phyloP scores from a whole-genome alignment of 2,888 invertebrate genomes.

The Crocallis elinguaria region DNA sequence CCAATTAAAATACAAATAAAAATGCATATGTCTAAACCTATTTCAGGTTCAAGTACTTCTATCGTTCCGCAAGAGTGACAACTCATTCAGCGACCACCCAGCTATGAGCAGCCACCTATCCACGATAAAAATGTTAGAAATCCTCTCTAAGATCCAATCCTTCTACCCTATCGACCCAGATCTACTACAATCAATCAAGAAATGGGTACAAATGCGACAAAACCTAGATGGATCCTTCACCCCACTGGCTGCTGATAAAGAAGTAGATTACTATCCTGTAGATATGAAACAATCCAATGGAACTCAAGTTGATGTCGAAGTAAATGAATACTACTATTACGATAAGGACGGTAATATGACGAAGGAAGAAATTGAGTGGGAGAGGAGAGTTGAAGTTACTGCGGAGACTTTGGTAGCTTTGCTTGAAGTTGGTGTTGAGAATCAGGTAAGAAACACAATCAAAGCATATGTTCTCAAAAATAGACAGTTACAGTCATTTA shows the following conservation, averaged over 20 bases:
- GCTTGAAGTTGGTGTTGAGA: slow-evolving; percentile 86
- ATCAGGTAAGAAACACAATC: slow-evolving; percentile 66
- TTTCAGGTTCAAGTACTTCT: slow-evolving; percentile 85
- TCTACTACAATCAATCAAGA: slow-evolving; percentile 83
- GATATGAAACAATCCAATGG: slow-evolving; percentile 67
- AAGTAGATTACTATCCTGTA: slow-evolving; percentile 79
- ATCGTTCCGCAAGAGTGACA: slow-evolving; percentile 86
- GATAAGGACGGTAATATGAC: slow-evolving; percentile 82
- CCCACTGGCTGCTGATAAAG: slow-evolving; percentile 84
- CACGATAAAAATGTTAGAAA: slow-evolving; percentile 85
- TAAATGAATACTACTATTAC: slow-evolving; percentile 79
- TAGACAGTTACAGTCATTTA: no score
- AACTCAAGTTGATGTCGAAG: slow-evolving; percentile 66
- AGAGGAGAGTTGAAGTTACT: slow-evolving; percentile 85
- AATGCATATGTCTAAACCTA: background rate
- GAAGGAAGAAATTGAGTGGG: slow-evolving; percentile 76
- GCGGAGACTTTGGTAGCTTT: slow-evolving; percentile 86
- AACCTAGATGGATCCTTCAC: slow-evolving; percentile 86
- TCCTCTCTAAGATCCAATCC: slow-evolving; percentile 85
- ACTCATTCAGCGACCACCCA: slow-evolving; percentile 88
- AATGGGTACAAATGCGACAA: slow-evolving; percentile 86
- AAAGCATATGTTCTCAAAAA: no score
- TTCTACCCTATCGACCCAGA: slow-evolving; percentile 87
- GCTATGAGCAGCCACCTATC: slow-evolving; percentile 86
- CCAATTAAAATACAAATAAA: background rate